A percentile compares a stretch with the other conserved stretches of the same genome.
Conservation (phyloP, 2,888 invertebrate genomes). For the Agrochola litura region DNA sequence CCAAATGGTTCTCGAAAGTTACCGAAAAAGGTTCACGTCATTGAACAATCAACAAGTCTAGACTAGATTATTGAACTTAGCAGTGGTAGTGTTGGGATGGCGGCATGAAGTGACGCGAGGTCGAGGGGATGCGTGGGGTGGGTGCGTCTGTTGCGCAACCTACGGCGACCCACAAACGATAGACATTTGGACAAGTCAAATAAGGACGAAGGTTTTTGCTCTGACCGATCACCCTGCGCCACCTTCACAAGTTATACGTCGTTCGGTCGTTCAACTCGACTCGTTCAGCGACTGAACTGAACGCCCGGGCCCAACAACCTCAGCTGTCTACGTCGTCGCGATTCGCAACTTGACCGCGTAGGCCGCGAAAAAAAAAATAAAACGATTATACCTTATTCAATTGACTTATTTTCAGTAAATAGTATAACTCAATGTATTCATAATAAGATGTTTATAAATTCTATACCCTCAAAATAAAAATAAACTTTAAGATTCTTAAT, state of each 20-base stretch:
- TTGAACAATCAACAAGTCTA: conserved; percentile 81
- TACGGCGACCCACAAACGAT: conserved; percentile 77
- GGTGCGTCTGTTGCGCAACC: conserved; percentile 77
- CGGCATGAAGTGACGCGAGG: conserved; percentile 70
- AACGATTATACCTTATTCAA: not conserved
- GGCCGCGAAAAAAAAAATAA: conserved; percentile 2
- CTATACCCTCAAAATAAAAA: not conserved
- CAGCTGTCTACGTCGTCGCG: conserved; percentile 56
- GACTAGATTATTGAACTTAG: conserved; percentile 79
- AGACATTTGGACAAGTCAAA: conserved; percentile 78
- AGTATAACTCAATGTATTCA: too few species aligned
- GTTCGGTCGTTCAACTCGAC: conserved; percentile 79
- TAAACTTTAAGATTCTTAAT: not conserved
- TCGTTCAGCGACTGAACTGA: conserved; percentile 63
- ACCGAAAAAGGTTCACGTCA: conserved; percentile 56
- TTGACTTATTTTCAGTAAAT: not conserved
- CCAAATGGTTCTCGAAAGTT: conserved; percentile 39
- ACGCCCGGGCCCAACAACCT: conserved; percentile 68
- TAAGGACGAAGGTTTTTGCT: conserved; percentile 81
- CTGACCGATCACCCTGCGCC: conserved; percentile 82
- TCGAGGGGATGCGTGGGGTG: conserved; percentile 68
- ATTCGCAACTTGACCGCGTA: conserved; percentile 20
- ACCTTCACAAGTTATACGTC: conserved; percentile 75
- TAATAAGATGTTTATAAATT: not conserved
- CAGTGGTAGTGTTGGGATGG: conserved; percentile 60